A percentile compares a stretch with the other conserved stretches of the same genome.
Evolutionary conservation across 2,113 vertebrate genomes (phyloP).

Genomic region (Lates calcarifer): DNA sequence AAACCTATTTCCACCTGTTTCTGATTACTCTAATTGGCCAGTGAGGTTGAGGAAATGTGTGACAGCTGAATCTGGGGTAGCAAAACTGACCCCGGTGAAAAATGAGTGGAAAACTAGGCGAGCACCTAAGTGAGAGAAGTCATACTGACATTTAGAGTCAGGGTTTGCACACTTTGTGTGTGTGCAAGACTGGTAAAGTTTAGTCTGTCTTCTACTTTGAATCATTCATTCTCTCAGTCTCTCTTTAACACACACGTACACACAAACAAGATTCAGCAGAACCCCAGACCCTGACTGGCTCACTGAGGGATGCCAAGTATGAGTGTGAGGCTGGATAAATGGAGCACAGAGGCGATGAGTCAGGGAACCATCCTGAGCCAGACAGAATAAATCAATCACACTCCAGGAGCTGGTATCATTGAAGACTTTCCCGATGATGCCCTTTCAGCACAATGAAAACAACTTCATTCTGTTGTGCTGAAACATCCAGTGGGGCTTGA

Average conservation of each 20-base stretch:
- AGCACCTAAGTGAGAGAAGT: slow-evolving; percentile 38
- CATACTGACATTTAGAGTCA: slow-evolving; percentile 25
- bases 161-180: slow-evolving; percentile 33
- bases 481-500: slow-evolving; percentile 16
- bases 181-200: slow-evolving; percentile 47
- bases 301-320: slow-evolving; percentile 2
- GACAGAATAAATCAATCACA: slow-evolving; percentile 64
- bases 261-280: slow-evolving; percentile 28
- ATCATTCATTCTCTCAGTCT: slow-evolving; percentile 49
- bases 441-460: slow-evolving; percentile 52
- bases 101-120: slow-evolving; percentile 72
- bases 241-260: background rate
- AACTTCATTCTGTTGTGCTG: slow-evolving; percentile 33
- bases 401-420: slow-evolving; percentile 19
- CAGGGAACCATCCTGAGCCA: slow-evolving; percentile 42
- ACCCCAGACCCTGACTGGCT: slow-evolving; percentile 33
- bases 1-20: slow-evolving; percentile 74
- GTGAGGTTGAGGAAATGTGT: slow-evolving; percentile 73
- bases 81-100: slow-evolving; percentile 75
- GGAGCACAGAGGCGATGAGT: slow-evolving; percentile 63
- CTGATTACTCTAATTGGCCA: slow-evolving; percentile 77
- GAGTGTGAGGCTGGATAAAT: slow-evolving; percentile 46
- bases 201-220: slow-evolving; percentile 65
- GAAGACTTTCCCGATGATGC: slow-evolving; percentile 22
- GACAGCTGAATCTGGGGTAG: slow-evolving; percentile 70